Base-by-base conservation (phyloP, 2,797 vertebrate species). In the Pristis pectinata region DNA sequence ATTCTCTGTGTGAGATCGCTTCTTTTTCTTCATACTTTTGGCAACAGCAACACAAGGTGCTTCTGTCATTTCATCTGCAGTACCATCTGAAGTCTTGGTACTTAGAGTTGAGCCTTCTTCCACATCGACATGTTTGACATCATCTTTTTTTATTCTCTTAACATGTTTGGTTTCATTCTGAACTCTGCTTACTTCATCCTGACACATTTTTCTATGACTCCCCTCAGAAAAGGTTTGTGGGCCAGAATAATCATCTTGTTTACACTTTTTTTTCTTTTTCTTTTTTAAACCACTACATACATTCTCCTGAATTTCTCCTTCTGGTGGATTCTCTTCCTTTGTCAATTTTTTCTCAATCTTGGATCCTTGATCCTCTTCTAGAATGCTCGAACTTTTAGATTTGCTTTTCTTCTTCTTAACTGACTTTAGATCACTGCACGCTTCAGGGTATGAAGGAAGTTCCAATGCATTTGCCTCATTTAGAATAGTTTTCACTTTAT, bases 321-420 rank as follows among this genome's bases (percentile, higher is more conserved):
- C 67, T 49, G 24, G 24, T 74, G 67, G 44, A 94, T 74, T 53
- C 44, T 59, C 27, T 1, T 0, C 17, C 53, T 91, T 91, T 64
- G 37, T 64, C 17, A 94, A 56, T 2, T 0, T 7, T 41, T 59
- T 37, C 9, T 94, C 74, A 30, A 5, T 70, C 72, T 79, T 37
- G 4, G 49, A 24, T 27, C 37, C 37, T 56, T 37, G 53, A 80
- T 61, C n/a, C 11, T 79, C 74, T 11, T 61, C 61, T 41, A 1
- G 24, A 27, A 41, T 64, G 95, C 95, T 2, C 95, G 95, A 94
- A 95, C 95, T 61, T 95, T 11, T 74, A 34, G 92, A 6, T 70
- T 53, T 93, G 27, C 22, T 96, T 77, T 95, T 96, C 64, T 95
- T 96, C 53, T 74, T 94, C 27, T 70, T 85, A 11, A 30, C 22